Evolutionary conservation across 2,888 invertebrate genomes (phyloP).

Genomic region (Mactromeris polynyma): DNA sequence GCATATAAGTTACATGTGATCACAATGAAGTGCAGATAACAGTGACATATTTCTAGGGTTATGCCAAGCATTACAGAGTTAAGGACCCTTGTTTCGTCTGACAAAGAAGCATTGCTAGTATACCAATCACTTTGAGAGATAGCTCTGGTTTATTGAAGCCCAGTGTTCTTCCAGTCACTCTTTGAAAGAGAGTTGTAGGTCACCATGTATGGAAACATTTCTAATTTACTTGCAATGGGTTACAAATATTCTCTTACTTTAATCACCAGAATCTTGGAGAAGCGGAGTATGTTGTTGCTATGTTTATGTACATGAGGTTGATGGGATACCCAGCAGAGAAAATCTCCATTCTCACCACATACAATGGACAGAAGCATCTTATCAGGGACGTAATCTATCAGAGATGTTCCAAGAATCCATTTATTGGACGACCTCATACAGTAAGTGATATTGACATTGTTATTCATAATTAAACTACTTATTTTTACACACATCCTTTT

Average conservation of each 20-base stretch:
- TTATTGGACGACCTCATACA: conserved; percentile 91
- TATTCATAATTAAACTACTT: not conserved
- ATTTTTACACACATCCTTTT: not conserved
- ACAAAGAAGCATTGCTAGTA: too few species aligned
- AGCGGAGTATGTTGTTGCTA: conserved; percentile 96
- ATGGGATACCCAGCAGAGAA: conserved; percentile 98
- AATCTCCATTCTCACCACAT: conserved; percentile 98
- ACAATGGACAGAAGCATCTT: conserved; percentile 99
- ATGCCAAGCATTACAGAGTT: too few species aligned
- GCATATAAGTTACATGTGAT: too few species aligned
- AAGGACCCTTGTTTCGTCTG: too few species aligned
- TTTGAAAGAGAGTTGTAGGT: not conserved
- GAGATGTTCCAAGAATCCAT: conserved; percentile 96
- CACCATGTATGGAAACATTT: not conserved
- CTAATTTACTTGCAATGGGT: not conserved
- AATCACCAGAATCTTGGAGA: conserved; percentile 89
- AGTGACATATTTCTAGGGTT: too few species aligned
- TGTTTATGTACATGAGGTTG: conserved; percentile 99
- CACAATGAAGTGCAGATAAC: too few species aligned
- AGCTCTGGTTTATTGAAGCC: too few species aligned
- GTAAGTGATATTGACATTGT: conserved; percentile 69
- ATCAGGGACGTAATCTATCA: conserved; percentile 97
- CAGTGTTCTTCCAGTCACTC: too few species aligned
- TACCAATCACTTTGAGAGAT: too few species aligned
- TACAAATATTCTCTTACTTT: not conserved